Conservation (phyloP, 2,797 vertebrate genomes). For the Vespertilio murinus region DNA sequence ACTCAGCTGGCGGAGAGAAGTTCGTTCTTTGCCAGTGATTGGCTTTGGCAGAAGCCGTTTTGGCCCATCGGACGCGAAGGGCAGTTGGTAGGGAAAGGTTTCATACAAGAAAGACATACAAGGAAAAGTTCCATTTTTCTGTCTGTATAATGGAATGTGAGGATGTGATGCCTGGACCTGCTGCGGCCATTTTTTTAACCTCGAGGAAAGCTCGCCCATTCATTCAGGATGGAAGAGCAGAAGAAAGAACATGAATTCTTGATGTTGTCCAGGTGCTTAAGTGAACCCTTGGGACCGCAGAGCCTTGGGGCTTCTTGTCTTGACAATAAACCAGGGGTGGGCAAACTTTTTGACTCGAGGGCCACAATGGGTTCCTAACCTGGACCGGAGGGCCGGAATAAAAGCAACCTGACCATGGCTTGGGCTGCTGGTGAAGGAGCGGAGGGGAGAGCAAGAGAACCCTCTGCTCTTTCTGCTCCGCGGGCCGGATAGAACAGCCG, state of each 20-base stretch:
- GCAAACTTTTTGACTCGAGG: no score
- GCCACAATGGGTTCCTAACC: no score
- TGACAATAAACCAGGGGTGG: no score
- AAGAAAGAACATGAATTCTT: background rate
- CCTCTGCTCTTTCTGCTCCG: no score
- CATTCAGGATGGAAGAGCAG: background rate
- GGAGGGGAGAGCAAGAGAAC: no score
- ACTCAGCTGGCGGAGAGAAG: background rate
- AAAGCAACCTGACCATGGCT: no score
- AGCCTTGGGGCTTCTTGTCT: background rate
- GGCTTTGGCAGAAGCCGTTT: background rate
- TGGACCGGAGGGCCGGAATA: no score
- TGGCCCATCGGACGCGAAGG: background rate
- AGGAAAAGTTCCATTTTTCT: background rate
- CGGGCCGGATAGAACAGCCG: no score
- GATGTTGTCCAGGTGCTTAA: background rate
- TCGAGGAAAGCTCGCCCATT: background rate
- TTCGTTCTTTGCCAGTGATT: background rate
- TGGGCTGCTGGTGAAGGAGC: no score
- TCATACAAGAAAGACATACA: background rate
- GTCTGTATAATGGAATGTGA: background rate
- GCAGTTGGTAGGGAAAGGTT: background rate
- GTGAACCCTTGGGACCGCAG: background rate
- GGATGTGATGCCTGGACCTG: background rate
- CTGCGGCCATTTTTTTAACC: background rate